Base-by-base conservation (phyloP, 2,888 invertebrate genomes). In the Branchipolynoe longqiensis region DNA sequence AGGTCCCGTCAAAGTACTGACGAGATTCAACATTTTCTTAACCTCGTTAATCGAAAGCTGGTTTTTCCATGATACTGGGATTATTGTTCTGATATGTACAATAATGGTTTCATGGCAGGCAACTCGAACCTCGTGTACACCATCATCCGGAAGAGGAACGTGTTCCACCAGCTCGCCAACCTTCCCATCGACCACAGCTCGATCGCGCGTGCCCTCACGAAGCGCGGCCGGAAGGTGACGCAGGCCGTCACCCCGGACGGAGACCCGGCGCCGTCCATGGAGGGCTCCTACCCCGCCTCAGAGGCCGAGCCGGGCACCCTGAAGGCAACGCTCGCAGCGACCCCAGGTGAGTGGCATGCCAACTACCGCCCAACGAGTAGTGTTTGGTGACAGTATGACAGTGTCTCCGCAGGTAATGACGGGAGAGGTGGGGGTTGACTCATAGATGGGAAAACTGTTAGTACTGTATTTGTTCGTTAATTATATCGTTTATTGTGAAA, bases 61-160 rank as follows among this genome's bases (percentile, higher is more conserved):
- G n/a, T n/a, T n/a, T n/a, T 12, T 12, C 48, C 48, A 18, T 48
- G 48, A 12, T 48, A 8, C 48, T 48, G 48, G 18, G 48, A 48
- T 48, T 18, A 48, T 48, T 48, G n/a, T n/a, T 48, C 48, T 48
- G 48, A 48, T 48, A 8, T n/a, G 18, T 18, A 48, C 48, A 12
- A 8, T 48, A 8, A 18, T 48, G 48, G 8, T 18, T 58, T 8
- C 4, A 58, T 58, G 90, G 40, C 89, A 97, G 97, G 97, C n/a
- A 99, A 99, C 94, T 97, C 99, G 0, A 99, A 99, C 95, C 95
- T 99, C 90, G 98, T 99, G 40, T 99, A 99, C 94, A 99, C 99
- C 0, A 99, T 99, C 89, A 99, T 99, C 91, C 96, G 99, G 83
- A 99, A 99, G 94, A 95, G 99, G n/a, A 97, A 97, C 93, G 98